A percentile compares a stretch with the other conserved stretches of the same genome.
Evolutionary conservation across 1,140 invertebrate species (phyloP).

Genomic region (Zaprionus ghesquierei): DNA sequence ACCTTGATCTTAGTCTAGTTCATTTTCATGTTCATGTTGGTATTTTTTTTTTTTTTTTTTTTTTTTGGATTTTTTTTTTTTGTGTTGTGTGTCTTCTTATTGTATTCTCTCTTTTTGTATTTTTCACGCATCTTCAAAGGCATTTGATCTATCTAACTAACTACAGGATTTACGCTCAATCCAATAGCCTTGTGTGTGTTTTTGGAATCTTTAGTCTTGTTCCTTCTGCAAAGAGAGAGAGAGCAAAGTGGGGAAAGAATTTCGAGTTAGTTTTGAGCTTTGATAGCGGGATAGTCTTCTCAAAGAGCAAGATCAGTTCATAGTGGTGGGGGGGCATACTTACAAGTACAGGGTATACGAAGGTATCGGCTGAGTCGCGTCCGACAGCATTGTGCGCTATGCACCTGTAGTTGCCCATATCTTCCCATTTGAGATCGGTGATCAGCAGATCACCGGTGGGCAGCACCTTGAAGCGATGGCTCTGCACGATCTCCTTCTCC

Average conservation of each 20-base stretch:
- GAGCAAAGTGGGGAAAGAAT: not conserved
- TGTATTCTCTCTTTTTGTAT: slow-evolving; percentile 43
- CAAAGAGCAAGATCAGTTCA: not conserved
- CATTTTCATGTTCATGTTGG: slow-evolving; percentile 25
- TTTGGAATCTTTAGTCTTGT: slow-evolving; percentile 63
- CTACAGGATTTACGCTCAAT: slow-evolving; percentile 67
- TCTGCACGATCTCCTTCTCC: slow-evolving; percentile 83
- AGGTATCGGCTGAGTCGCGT: slow-evolving; percentile 86
- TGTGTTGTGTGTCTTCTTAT: slow-evolving; percentile 41
- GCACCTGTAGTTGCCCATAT: slow-evolving; percentile 92
- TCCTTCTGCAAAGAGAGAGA: slow-evolving; percentile 61
- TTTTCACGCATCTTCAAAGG: slow-evolving; percentile 75
- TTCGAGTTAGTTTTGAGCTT: not conserved
- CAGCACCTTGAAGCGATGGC: slow-evolving; percentile 84
- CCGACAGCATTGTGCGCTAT: slow-evolving; percentile 87
- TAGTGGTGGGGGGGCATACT: slow-evolving; percentile 51
- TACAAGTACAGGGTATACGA: slow-evolving; percentile 90
- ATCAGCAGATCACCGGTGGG: slow-evolving; percentile 90
- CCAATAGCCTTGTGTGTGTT: slow-evolving; percentile 64
- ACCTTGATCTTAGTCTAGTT: slow-evolving; percentile 30
- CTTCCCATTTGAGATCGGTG: slow-evolving; percentile 87
- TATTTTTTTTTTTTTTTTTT: slow-evolving; percentile 5
- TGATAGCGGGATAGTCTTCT: not conserved
- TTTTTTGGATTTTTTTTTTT: slow-evolving; percentile 19
- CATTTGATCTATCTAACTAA: slow-evolving; percentile 81